Evolutionary conservation across 1,140 invertebrate genomes (phyloP), one percentile per base, ranked within the genome.

Genomic region (Aculops lycopersici): DNA sequence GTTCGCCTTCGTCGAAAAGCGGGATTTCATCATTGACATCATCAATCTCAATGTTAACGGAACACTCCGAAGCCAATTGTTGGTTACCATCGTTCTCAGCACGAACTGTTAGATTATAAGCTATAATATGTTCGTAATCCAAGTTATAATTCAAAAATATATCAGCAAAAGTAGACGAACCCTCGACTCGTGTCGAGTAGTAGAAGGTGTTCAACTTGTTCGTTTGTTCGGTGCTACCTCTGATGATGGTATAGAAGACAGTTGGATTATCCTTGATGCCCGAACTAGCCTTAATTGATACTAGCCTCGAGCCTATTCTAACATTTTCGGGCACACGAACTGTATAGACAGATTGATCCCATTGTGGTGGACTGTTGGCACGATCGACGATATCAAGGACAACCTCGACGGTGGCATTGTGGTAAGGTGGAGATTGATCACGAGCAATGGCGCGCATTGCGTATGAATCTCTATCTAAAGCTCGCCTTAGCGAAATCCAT

Each of bases 21-120:
- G 80, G 81, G 54, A 90, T 88, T 60, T 90, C 81, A 58, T 90
- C 83, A 58, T 90, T 90, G 36, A 88, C 81, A 58, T 90, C 83
- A 59, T 86, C 76, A 36, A 92, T 60, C 64, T 79, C 72, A 51
- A 90, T 83, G 60, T 72, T 75, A 42, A 86, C 77, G 21, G 79
- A 86, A 3, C 79, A 75, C 63, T 88, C 80, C 20, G 78, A 81
- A 35, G 80, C 81, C 47, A 88, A 63, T 61, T 88, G 80, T 54
- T 86, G 80, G 36, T 77, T 76, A 43, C 80, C 80, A 59, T 88
- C 86, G 59, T 90, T 88, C 79, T 86, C 80, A 35, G 86, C 81
- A 56, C 81, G 69, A 55, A 90, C 79, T 3, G 81, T 90, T 42
- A 90, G 60, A 65, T 86, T 88, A 55, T 88, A 90, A 55, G 86